phyloP scores from a whole-genome alignment of 1,140 invertebrate species.

The Drosophila nigrodunni region DNA sequence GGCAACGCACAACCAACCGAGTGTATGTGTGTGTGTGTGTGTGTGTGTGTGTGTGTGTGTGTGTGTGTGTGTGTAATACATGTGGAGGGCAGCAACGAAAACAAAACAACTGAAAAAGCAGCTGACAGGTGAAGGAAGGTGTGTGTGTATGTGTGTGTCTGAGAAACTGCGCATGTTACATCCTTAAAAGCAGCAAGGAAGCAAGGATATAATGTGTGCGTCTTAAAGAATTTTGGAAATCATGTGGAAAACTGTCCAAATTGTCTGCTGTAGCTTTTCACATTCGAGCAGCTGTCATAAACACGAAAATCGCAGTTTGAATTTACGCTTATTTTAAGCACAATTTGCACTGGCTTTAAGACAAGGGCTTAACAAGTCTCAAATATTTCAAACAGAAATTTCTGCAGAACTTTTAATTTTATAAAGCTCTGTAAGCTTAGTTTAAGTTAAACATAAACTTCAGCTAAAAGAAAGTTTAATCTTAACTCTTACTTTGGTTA shows the following conservation, averaged over 20 bases:
- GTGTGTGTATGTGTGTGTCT: neutral
- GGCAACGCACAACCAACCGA: constrained; percentile 33
- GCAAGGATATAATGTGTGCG: constrained; percentile 12
- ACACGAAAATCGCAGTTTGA: neutral
- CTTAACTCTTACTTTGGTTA: neutral
- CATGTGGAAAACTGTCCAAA: constrained; percentile 18
- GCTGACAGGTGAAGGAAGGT: constrained; percentile 22
- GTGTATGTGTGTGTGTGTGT: constrained; percentile 4
- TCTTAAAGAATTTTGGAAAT: constrained; percentile 21
- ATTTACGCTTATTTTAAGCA: neutral
- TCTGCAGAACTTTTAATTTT: too few relatives aligned
- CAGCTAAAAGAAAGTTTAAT: neutral
- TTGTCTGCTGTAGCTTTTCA: constrained; percentile 2
- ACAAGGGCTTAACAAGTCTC: neutral
- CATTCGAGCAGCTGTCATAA: constrained; percentile 11
- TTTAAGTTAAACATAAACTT: too few relatives aligned
- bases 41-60: too few relatives aligned
- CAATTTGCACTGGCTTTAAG: neutral
- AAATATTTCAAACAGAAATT: too few relatives aligned
- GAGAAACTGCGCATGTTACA: constrained; percentile 9
- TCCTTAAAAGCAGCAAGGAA: neutral
- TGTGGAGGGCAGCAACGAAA: neutral
- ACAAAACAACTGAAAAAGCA: constrained; percentile 28
- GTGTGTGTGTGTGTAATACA: constrained; percentile 8
- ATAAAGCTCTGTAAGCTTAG: too few relatives aligned